phyloP scores from a whole-genome alignment of 2,888 invertebrate species.

The Norana najaformis region DNA sequence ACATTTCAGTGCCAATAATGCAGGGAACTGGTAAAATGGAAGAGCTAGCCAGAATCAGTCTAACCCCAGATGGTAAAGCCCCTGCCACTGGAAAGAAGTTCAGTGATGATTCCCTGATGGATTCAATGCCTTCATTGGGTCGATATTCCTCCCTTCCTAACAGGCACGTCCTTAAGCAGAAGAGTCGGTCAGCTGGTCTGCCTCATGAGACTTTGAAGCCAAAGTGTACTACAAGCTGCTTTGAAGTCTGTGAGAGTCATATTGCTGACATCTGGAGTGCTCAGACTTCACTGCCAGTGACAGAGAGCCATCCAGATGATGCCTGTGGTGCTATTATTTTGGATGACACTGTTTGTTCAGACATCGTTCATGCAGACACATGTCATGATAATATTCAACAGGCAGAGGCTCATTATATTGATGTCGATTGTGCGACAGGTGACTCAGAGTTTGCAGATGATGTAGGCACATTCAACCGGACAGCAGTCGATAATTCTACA shows the following conservation, averaged over 20 bases:
- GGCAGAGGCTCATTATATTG: neutral
- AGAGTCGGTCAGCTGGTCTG: neutral
- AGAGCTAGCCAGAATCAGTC: neutral
- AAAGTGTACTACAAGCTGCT: neutral
- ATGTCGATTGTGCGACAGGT: neutral
- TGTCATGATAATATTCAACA: neutral
- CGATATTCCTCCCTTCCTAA: constrained; percentile 20
- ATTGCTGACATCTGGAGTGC: neutral
- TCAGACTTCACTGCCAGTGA: neutral
- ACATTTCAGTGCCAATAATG: neutral
- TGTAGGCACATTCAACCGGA: neutral
- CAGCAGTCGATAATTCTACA: neutral
- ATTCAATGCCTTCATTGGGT: constrained; percentile 18
- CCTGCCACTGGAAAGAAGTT: neutral
- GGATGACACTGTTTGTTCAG: neutral
- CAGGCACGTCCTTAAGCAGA: constrained; percentile 1
- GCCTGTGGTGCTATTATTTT: neutral
- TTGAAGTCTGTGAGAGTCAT: neutral
- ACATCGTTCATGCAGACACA: neutral
- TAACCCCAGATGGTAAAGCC: neutral
- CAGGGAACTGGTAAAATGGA: neutral
- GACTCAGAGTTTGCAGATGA: neutral
- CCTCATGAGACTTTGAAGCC: neutral
- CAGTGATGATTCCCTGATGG: neutral
- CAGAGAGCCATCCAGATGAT: neutral